Evolutionary conservation across 2,113 vertebrate genomes (phyloP).

Genomic region (Poeciliopsis turrubarensis): DNA sequence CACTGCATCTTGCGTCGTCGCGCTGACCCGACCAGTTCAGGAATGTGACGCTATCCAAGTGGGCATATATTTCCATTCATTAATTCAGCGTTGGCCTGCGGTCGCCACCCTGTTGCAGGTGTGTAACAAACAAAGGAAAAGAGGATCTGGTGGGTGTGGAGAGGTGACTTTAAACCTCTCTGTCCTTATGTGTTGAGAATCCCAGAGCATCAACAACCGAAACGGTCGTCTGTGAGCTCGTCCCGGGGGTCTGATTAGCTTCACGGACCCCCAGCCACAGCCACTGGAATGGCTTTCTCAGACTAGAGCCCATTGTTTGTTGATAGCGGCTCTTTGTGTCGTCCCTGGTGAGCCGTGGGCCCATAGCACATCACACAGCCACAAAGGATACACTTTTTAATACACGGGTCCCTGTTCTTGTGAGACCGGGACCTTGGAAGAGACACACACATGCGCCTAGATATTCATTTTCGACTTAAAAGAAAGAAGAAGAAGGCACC

Average conservation of each 20-base stretch:
- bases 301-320: constrained; percentile 42
- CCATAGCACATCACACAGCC: constrained; percentile 16
- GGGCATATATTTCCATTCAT: constrained; percentile 5
- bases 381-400: constrained; percentile 12
- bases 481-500: not conserved
- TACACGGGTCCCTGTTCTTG: not conserved
- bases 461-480: not conserved
- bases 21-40: not conserved
- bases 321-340: constrained; percentile 49
- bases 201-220: constrained; percentile 55
- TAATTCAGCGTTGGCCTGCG: constrained; percentile 31
- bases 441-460: not conserved
- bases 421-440: not conserved
- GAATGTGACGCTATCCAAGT: not conserved
- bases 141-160: constrained; percentile 32
- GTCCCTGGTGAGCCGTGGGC: constrained; percentile 29
- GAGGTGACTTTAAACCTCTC: constrained; percentile 44
- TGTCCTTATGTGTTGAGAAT: constrained; percentile 60
- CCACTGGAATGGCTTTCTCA: constrained; percentile 45
- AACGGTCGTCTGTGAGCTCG: constrained; percentile 51
- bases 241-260: constrained; percentile 75
- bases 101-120: constrained; percentile 31
- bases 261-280: constrained; percentile 52
- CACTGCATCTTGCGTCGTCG: not conserved
- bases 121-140: constrained; percentile 15